These are phyloP conservation scores for Tragopan temminckii DNA, from an alignment of 2,797 vertebrate species.

Conservation along the genomic window DNA sequence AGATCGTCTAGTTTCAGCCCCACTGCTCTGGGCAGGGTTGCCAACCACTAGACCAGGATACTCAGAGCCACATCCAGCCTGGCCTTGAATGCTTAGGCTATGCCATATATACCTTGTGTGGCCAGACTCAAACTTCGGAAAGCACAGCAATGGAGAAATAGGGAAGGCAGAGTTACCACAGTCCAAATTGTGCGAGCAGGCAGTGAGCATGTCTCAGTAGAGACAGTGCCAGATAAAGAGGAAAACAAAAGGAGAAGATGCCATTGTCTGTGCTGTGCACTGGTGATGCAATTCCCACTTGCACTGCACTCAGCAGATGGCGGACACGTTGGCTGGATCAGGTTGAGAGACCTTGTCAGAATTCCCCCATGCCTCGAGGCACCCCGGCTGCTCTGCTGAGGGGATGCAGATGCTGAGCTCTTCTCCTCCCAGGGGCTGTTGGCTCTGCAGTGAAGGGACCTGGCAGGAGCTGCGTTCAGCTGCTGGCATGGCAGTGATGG, in stretches of 20 bases:
- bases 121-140: neutral
- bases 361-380: neutral
- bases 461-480: neutral
- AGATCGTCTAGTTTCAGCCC: no score
- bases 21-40: no score
- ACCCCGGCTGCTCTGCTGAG: neutral
- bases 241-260: neutral
- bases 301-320: neutral
- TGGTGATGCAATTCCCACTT: neutral
- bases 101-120: neutral
- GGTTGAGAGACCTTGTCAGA: slow-evolving; percentile 7
- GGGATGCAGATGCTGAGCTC: neutral
- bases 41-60: no score
- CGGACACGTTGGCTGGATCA: neutral
- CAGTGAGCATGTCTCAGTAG: neutral
- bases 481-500: neutral
- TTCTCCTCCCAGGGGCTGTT: neutral
- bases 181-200: neutral
- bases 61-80: no score
- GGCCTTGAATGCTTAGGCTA: neutral
- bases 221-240: neutral
- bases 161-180: neutral
- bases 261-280: neutral
- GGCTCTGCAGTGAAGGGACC: neutral
- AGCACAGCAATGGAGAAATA: neutral